These are phyloP conservation scores for Camptogramma bilineatum DNA, from an alignment of 2,888 invertebrate species.

Conservation along the genomic window DNA sequence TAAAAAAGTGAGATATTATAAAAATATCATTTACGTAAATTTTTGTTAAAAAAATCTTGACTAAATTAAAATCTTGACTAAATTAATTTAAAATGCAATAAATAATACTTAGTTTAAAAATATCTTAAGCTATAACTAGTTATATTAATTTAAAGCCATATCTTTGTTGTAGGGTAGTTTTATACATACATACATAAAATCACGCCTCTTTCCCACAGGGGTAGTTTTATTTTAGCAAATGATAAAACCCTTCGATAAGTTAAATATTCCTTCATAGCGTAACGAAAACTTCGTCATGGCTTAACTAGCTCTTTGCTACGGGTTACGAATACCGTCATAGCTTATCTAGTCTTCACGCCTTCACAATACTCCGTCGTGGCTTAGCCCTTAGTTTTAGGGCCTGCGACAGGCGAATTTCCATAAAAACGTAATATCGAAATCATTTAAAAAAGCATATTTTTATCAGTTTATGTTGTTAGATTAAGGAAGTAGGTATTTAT, in stretches of 20 bases:
- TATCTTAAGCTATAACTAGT: conserved; percentile 30
- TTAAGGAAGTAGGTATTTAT: too few relatives aligned
- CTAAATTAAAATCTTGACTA: neutral
- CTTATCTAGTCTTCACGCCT: neutral
- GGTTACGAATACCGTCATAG: neutral
- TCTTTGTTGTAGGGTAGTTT: too few relatives aligned
- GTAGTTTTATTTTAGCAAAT: too few relatives aligned
- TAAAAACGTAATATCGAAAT: too few relatives aligned
- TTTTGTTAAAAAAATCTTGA: neutral
- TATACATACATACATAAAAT: too few relatives aligned
- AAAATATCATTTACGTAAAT: neutral
- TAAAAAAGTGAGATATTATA: too few relatives aligned
- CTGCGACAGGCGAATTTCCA: too few relatives aligned
- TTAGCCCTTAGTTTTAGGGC: neutral
- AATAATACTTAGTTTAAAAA: neutral
- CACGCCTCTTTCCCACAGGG: too few relatives aligned
- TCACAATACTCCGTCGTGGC: neutral
- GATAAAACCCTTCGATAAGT: too few relatives aligned
- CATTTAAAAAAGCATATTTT: too few relatives aligned
- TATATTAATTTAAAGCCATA: conserved; percentile 32
- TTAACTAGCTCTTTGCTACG: neutral
- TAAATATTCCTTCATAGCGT: neutral
- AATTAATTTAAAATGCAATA: neutral
- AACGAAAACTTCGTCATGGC: neutral
- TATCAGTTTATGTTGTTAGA: too few relatives aligned